Base-by-base conservation (phyloP, 2,113 vertebrate species). In the Micronisus gabar region DNA sequence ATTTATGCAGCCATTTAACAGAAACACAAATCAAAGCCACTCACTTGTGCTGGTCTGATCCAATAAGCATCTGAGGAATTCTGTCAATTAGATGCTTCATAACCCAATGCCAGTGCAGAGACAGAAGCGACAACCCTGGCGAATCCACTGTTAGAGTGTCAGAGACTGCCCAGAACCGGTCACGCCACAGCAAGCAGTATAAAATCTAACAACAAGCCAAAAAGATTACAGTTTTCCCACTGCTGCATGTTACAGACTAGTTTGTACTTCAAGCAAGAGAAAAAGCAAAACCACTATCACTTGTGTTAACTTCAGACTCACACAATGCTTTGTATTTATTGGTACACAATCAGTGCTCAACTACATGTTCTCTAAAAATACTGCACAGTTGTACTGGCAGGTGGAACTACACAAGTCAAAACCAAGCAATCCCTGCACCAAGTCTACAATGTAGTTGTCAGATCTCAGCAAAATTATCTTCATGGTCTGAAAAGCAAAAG, bases 61-160 rank as follows among this genome's bases (percentile, higher is more conserved):
- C 99, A 62, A 98, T 91, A 76, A 99, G 97, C 74, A 99, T 98
- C 82, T 98, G 98, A 18, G 99, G 99, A 72, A 99, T 98, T 52
- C 97, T 98, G 56, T 94, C 93, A 76, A 99, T 97, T 20, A 99
- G 97, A 94, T 99, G 98, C 67, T 99, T 99, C 93, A 98, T 98
- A 81, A 99, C 98, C 99, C 99, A 99, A 94, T 99, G 99, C 99
- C 99, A 99, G 96, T 99, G 99, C 74, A 99, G 98, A 9, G 99
- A 98, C 36, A 99, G 98, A 66, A 99, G 97, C 3, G 99, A 98
- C 81, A 99, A 86, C 34, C 99, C 99, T 10, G 98, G 81, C 0
- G 98, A 87, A 95, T 99, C 99, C 3, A 98, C 98, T 5, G 97
- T 97, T 84, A 99, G 95, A 0, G 93, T 95, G 94, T 98, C 98